Evolutionary conservation across 2,888 invertebrate genomes (phyloP).

Genomic region (Mellilla xanthometata): DNA sequence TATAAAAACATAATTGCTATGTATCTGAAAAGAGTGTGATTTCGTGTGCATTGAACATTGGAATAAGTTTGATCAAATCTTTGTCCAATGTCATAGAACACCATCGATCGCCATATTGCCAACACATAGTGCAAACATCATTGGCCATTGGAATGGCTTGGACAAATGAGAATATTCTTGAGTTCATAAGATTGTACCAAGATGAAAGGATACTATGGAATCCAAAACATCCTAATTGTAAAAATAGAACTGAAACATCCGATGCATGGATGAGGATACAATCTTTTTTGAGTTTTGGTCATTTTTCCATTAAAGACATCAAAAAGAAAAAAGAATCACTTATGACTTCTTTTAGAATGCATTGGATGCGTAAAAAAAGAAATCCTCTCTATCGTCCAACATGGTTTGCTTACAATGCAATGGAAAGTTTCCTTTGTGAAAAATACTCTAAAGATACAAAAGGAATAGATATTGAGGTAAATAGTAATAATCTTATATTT

Average conservation of each 20-base stretch:
- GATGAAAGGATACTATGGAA: conserved; percentile 68
- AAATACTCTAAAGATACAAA: conserved; percentile 66
- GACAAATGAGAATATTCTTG: conserved; percentile 61
- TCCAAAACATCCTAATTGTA: conserved; percentile 60
- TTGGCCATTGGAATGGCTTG: conserved; percentile 49
- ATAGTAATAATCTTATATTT: background rate
- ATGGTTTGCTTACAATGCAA: conserved; percentile 70
- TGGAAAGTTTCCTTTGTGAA: conserved; percentile 70
- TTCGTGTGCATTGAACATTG: background rate
- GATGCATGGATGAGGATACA: conserved; percentile 71
- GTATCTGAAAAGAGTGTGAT: too few species aligned
- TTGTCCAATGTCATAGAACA: background rate
- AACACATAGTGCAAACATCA: conserved; percentile 1
- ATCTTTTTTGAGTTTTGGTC: conserved; percentile 48
- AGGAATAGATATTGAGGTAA: conserved; percentile 60
- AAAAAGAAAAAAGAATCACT: conserved; percentile 75
- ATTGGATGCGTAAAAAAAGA: conserved; percentile 55
- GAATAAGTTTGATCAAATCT: background rate
- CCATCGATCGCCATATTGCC: conserved; percentile 8
- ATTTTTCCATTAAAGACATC: conserved; percentile 55
- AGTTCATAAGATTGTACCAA: conserved; percentile 67
- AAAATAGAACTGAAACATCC: conserved; percentile 58
- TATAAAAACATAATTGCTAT: too few species aligned
- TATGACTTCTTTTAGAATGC: conserved; percentile 70
- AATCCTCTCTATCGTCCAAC: conserved; percentile 46